Percentiles rank a stretch among this genome's conserved stretches.
Conservation (phyloP, 2,113 vertebrate species). For the Numenius arquata region DNA sequence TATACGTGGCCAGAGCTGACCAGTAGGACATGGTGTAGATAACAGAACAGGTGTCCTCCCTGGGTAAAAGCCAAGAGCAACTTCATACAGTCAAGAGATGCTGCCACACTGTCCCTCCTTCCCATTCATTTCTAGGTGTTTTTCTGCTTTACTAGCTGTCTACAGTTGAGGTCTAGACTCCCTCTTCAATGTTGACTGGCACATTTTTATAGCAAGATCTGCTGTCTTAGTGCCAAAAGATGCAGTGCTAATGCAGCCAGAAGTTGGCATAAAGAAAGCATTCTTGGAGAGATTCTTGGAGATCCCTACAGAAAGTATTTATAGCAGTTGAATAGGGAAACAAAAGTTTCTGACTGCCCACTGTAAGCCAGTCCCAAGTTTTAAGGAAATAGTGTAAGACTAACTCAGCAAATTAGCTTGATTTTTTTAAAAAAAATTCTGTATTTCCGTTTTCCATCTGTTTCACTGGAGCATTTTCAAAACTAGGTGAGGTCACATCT, state of each 20-base stretch:
- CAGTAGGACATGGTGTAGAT: rapidly evolving
- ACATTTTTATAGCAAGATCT: background rate
- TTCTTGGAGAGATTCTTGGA: background rate
- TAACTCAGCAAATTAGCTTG: background rate
- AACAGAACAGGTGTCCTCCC: background rate
- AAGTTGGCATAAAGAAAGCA: background rate
- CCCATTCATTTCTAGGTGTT: background rate
- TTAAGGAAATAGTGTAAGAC: background rate
- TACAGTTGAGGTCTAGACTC: background rate
- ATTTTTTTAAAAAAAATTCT: background rate
- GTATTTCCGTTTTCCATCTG: background rate
- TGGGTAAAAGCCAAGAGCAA: background rate
- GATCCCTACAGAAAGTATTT: background rate
- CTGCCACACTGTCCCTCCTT: background rate
- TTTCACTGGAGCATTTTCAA: background rate
- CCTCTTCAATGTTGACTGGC: background rate
- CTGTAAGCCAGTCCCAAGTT: background rate
- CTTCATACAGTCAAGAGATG: background rate
- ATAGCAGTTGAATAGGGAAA: background rate
- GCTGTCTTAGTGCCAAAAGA: background rate
- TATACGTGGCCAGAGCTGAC: background rate
- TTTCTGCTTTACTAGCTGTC: background rate
- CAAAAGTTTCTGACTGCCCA: background rate
- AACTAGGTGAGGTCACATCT: background rate
- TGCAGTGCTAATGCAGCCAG: background rate